Conservation (phyloP, 2,888 invertebrate genomes). For the Caenorhabditis sp. region DNA sequence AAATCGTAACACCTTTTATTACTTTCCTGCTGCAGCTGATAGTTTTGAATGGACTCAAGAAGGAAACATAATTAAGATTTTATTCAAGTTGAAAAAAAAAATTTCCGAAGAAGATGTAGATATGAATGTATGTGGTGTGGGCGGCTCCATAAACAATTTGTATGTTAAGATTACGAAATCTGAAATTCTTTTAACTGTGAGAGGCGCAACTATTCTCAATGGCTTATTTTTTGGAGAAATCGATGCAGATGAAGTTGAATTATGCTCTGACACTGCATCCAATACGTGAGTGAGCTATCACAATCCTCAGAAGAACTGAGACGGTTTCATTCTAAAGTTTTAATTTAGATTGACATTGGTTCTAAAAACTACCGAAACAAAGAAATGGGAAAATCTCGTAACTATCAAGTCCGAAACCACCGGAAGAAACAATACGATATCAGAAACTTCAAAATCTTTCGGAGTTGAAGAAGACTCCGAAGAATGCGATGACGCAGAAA, state of each 20-base stretch:
- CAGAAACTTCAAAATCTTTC: slow-evolving; percentile 7
- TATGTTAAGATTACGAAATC: slow-evolving; percentile 13
- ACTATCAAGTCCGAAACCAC: no score
- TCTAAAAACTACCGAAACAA: slow-evolving; percentile 33
- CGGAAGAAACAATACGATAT: not conserved
- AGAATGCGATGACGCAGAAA: slow-evolving; percentile 58
- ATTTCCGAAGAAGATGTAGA: slow-evolving; percentile 39
- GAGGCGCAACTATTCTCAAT: slow-evolving; percentile 19
- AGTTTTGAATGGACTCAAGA: slow-evolving; percentile 25
- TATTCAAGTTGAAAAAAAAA: slow-evolving; percentile 5
- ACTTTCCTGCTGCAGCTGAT: slow-evolving; percentile 16
- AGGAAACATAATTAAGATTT: slow-evolving; percentile 6
- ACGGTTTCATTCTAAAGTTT: not conserved
- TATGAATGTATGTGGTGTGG: slow-evolving; percentile 1
- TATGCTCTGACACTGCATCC: slow-evolving; percentile 14
- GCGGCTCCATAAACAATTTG: not conserved
- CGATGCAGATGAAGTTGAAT: slow-evolving; percentile 36
- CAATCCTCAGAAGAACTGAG: not conserved
- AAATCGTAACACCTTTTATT: no score
- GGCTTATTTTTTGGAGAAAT: slow-evolving; percentile 41
- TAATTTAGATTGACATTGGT: slow-evolving; percentile 25
- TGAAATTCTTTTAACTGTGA: slow-evolving; percentile 22
- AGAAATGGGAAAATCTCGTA: slow-evolving; percentile 8
- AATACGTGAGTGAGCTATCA: slow-evolving; percentile 5
- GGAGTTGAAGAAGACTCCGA: slow-evolving; percentile 44